A percentile compares a stretch with the other conserved stretches of the same genome.
phyloP scores from a whole-genome alignment of 2,113 vertebrate genomes.

The Nesoenas mayeri region DNA sequence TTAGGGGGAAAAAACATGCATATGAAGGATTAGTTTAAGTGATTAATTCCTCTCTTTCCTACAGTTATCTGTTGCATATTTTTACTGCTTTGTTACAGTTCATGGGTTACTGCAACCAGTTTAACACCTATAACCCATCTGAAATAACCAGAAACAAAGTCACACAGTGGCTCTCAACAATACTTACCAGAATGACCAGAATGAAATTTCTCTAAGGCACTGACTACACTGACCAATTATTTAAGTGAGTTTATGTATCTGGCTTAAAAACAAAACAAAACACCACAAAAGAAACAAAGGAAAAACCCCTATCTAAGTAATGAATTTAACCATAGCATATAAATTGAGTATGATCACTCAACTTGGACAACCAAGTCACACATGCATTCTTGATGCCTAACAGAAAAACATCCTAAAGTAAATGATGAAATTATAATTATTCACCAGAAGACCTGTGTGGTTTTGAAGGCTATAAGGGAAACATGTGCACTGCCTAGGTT shows the following conservation, averaged over 20 bases:
- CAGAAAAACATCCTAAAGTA: background rate
- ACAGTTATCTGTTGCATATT: background rate
- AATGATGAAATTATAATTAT: background rate
- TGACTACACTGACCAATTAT: background rate
- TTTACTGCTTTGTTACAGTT: background rate
- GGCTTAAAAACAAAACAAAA: background rate
- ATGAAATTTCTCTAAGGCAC: background rate
- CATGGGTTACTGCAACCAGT: background rate
- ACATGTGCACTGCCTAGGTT: background rate
- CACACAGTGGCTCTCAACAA: background rate
- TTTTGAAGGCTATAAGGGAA: background rate
- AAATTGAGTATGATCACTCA: background rate
- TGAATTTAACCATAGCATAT: background rate
- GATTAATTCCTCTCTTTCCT: background rate
- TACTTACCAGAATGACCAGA: background rate
- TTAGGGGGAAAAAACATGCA: background rate
- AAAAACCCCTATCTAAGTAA: background rate
- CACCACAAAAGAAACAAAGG: background rate
- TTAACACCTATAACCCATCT: background rate
- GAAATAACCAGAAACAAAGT: background rate
- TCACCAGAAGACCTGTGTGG: rapidly evolving
- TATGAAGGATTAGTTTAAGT: background rate
- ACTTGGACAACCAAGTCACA: background rate
- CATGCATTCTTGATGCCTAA: background rate
- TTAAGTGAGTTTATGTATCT: background rate